A percentile compares a stretch with the other conserved stretches of the same genome.
These are phyloP conservation scores for Diogma glabrata DNA, from an alignment of 2,888 invertebrate species.

Conservation along the genomic window DNA sequence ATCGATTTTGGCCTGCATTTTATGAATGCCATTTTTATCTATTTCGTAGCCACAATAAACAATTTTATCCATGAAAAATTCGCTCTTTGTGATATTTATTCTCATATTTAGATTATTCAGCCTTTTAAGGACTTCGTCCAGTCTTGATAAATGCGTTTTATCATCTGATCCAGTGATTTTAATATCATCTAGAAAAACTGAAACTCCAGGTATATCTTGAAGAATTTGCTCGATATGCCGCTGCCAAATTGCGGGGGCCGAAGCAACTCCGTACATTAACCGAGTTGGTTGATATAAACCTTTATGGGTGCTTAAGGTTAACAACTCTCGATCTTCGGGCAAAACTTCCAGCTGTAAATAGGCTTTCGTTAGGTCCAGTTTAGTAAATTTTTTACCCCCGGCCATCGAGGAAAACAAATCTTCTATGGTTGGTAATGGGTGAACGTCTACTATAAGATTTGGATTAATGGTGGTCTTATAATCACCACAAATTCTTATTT, in stretches of 20 bases:
- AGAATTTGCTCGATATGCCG: background rate
- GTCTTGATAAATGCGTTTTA: background rate
- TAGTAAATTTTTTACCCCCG: constrained; percentile 18
- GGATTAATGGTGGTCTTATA: constrained; percentile 23
- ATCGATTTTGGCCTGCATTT: constrained; percentile 23
- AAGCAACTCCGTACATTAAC: constrained; percentile 27
- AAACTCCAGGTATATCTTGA: constrained; percentile 17
- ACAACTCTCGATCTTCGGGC: constrained; percentile 23
- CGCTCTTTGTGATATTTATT: too few relatives aligned
- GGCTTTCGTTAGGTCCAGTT: constrained; percentile 26
- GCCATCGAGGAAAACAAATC: constrained; percentile 19
- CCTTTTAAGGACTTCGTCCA: too few relatives aligned
- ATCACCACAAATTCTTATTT: constrained; percentile 12
- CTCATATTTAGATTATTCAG: too few relatives aligned
- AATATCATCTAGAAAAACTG: constrained; percentile 17
- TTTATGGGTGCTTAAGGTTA: constrained; percentile 28
- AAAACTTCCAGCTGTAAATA: constrained; percentile 29
- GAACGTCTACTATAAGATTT: constrained; percentile 20
- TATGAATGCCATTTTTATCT: constrained; percentile 25
- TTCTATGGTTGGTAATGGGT: constrained; percentile 23
- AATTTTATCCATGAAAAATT: too few relatives aligned
- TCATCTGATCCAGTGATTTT: background rate
- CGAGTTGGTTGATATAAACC: constrained; percentile 26
- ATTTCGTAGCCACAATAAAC: constrained; percentile 25
- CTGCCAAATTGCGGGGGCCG: background rate